phyloP scores from a whole-genome alignment of 2,888 invertebrate species.

The Odontocerum albicorne region DNA sequence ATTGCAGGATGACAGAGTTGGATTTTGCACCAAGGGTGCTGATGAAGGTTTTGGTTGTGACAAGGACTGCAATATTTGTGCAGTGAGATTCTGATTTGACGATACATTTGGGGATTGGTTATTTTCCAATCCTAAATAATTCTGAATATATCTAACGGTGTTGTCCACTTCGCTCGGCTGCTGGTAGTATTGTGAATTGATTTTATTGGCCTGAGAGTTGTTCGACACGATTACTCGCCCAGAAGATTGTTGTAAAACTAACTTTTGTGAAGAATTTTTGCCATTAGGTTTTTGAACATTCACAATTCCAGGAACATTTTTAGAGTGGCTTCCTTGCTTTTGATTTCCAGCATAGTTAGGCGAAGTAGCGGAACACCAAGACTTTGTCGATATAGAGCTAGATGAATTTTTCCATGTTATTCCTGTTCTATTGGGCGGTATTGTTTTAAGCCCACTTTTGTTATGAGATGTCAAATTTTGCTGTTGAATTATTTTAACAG shows the following conservation, averaged over 20 bases:
- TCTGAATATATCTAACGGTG: slow-evolving; percentile 15
- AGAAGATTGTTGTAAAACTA: slow-evolving; percentile 50
- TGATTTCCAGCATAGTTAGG: slow-evolving; percentile 42
- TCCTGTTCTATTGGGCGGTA: slow-evolving; percentile 41
- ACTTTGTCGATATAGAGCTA: slow-evolving; percentile 35
- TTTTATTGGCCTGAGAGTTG: slow-evolving; percentile 17
- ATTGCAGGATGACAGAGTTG: background rate
- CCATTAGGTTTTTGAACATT: slow-evolving; percentile 15
- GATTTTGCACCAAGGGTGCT: background rate
- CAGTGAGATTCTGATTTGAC: slow-evolving; percentile 63
- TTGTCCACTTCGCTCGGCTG: slow-evolving; percentile 8
- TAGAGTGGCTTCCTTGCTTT: slow-evolving; percentile 41
- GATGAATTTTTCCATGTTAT: slow-evolving; percentile 39
- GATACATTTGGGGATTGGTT: slow-evolving; percentile 55
- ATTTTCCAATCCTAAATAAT: slow-evolving; percentile 12
- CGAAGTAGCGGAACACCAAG: slow-evolving; percentile 1
- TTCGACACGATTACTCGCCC: slow-evolving; percentile 51
- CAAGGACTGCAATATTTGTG: slow-evolving; percentile 62
- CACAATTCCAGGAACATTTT: slow-evolving; percentile 39
- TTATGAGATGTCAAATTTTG: slow-evolving; percentile 35
- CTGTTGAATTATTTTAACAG: slow-evolving; percentile 59
- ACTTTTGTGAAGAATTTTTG: slow-evolving; percentile 41
- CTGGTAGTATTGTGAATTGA: slow-evolving; percentile 18
- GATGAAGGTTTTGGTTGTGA: slow-evolving; percentile 47
- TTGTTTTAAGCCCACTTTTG: slow-evolving; percentile 52